Evolutionary conservation across 2,113 vertebrate genomes (phyloP).

Genomic region (Microcebus ravelobensis): DNA sequence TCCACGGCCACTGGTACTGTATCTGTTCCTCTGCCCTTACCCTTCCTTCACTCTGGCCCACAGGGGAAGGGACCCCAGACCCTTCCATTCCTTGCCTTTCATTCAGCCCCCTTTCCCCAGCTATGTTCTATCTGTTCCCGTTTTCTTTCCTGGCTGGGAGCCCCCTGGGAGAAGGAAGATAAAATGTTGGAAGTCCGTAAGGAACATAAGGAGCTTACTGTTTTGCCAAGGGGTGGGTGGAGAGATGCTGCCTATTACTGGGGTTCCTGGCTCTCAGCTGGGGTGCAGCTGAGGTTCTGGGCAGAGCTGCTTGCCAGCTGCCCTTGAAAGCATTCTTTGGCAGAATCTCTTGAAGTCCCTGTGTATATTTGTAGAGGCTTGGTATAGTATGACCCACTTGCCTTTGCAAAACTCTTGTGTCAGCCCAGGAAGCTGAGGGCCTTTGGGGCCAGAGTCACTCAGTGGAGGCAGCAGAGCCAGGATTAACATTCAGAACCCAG

Average conservation of each 20-base stretch:
- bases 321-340: neutral
- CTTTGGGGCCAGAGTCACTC: neutral
- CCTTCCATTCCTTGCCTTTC: neutral
- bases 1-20: constrained; percentile 83
- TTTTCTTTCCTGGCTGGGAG: neutral
- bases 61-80: neutral
- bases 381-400: neutral
- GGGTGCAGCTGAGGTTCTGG: neutral
- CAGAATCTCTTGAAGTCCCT: neutral
- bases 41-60: constrained; percentile 7
- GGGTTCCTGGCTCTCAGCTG: neutral
- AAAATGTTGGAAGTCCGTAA: neutral
- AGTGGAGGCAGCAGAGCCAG: neutral
- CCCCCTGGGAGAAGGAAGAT: constrained; percentile 8
- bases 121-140: neutral
- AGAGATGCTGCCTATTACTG: neutral
- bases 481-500: neutral
- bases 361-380: neutral
- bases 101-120: neutral
- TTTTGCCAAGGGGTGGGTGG: neutral
- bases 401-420: neutral
- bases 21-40: constrained; percentile 63
- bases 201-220: neutral
- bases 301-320: constrained; percentile 13
- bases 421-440: neutral